Conservation (phyloP, 2,888 invertebrate genomes). For the Mimachlamys varia region DNA sequence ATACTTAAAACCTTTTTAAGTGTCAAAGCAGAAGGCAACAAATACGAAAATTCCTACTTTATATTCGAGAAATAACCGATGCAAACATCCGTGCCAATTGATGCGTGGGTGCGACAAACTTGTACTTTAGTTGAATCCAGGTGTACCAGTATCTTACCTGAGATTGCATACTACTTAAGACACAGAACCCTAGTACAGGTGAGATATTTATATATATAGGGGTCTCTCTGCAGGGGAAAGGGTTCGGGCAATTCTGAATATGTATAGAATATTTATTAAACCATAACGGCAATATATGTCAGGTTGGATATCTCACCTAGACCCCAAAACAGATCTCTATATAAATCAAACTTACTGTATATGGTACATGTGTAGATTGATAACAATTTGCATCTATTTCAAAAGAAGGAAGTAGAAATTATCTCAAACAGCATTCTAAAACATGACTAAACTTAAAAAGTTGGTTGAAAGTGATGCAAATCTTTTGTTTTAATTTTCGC, state of each 20-base stretch:
- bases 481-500: neutral
- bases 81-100: conserved; percentile 9
- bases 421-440: neutral
- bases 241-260: neutral
- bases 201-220: neutral
- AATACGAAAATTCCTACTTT: neutral
- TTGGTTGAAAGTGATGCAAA: neutral
- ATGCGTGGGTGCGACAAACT: neutral
- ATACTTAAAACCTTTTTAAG: neutral
- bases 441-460: neutral
- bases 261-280: neutral
- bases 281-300: neutral
- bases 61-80: neutral
- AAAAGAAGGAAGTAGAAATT: neutral
- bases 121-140: neutral
- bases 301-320: neutral
- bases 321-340: neutral
- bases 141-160: neutral
- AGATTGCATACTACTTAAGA: neutral
- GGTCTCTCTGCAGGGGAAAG: neutral
- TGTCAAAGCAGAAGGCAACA: neutral
- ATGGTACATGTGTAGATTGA: neutral
- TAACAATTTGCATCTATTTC: neutral
- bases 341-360: neutral
- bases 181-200: neutral